These are phyloP conservation scores for Benitochromis conjunctus DNA, from an alignment of 2,113 vertebrate species.

Conservation along the genomic window DNA sequence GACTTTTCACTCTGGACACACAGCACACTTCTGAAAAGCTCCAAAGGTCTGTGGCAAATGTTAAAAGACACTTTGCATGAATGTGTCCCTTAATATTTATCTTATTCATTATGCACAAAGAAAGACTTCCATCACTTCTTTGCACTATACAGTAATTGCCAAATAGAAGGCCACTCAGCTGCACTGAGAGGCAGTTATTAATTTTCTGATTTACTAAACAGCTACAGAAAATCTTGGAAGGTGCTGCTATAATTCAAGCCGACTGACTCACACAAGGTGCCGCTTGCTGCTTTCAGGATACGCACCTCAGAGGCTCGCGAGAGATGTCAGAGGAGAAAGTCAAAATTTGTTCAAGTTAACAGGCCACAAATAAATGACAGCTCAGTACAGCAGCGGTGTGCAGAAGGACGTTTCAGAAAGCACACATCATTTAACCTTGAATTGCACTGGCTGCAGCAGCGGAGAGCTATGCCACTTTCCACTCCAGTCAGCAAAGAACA, in stretches of 20 bases:
- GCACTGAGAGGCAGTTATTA: neutral
- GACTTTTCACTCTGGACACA: neutral
- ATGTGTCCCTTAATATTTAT: neutral
- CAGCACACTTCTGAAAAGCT: neutral
- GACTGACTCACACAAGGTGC: neutral
- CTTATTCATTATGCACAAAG: neutral
- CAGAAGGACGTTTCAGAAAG: constrained; percentile 39
- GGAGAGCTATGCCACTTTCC: constrained; percentile 17
- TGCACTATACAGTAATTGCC: neutral
- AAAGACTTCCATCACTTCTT: neutral
- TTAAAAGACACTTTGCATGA: neutral
- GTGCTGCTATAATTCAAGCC: neutral
- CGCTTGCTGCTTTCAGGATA: neutral
- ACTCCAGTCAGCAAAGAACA: constrained; percentile 46
- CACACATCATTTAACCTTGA: constrained; percentile 57
- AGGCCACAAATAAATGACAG: constrained; percentile 43
- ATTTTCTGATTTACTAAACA: neutral
- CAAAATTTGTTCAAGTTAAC: constrained; percentile 41
- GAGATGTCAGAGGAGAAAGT: neutral
- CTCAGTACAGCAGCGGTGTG: neutral
- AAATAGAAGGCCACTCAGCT: neutral
- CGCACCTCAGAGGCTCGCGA: neutral
- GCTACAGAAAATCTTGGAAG: neutral
- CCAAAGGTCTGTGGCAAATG: neutral
- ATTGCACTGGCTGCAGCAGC: constrained; percentile 29